A percentile compares a stretch with the other conserved stretches of the same genome.
phyloP scores from a whole-genome alignment of 2,888 invertebrate species.

The Protophormia terraenovae region DNA sequence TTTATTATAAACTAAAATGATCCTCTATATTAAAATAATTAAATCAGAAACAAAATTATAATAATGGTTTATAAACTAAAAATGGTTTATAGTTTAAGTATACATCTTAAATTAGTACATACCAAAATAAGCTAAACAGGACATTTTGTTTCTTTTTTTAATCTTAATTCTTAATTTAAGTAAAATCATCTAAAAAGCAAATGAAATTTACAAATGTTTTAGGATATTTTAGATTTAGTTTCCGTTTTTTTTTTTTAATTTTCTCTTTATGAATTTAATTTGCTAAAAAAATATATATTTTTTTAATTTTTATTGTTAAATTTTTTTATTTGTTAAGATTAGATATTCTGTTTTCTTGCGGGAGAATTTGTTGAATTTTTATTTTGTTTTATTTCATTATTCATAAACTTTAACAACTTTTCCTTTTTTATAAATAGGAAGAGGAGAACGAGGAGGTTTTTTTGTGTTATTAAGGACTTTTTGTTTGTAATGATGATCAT shows the following conservation, averaged over 20 bases:
- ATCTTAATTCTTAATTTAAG: not conserved
- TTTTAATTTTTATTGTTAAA: constrained; percentile 14
- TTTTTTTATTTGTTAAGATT: constrained; percentile 28
- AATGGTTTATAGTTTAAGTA: not conserved
- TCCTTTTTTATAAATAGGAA: constrained; percentile 15
- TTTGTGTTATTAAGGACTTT: constrained; percentile 13
- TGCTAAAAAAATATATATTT: constrained; percentile 64
- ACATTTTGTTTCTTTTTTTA: not conserved
- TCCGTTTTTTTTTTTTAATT: not conserved
- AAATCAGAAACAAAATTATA: no score
- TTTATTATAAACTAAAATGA: not conserved
- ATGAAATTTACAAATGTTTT: constrained; percentile 45
- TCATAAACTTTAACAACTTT: constrained; percentile 56
- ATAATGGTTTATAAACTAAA: no score
- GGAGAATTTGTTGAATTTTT: constrained; percentile 35
- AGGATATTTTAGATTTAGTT: constrained; percentile 18
- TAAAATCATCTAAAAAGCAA: constrained; percentile 51
- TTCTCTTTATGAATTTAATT: constrained; percentile 31
- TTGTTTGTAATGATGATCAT: constrained; percentile 1
- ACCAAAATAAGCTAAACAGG: constrained; percentile 21
- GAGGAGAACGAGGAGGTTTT: constrained; percentile 16
- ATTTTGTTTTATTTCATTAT: constrained; percentile 1
- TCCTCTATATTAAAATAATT: not conserved
- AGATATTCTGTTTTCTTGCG: constrained; percentile 27
- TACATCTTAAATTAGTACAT: not conserved